phyloP scores from a whole-genome alignment of 2,797 vertebrate species.

The Bufotes viridis region DNA sequence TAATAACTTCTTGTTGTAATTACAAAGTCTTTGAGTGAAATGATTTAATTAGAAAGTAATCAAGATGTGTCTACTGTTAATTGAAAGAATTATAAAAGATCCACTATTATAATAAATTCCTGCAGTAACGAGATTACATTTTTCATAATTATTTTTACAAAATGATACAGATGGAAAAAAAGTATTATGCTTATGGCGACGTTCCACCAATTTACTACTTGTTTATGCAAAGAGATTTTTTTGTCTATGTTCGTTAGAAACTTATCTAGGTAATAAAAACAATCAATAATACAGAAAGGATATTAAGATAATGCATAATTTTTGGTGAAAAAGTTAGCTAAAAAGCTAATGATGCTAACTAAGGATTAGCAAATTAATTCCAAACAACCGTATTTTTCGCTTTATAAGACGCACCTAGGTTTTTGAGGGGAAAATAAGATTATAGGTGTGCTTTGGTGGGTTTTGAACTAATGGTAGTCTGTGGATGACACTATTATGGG shows the following conservation, averaged over 20 bases:
- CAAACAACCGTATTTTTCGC: no score
- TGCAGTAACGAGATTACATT: conserved; percentile 79
- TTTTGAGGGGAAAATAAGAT: no score
- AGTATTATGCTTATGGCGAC: conserved; percentile 61
- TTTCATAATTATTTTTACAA: conserved; percentile 79
- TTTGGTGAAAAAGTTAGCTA: no score
- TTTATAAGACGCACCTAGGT: no score
- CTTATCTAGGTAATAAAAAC: neutral
- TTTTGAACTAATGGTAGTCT: no score
- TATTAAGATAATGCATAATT: no score
- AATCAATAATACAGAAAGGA: no score
- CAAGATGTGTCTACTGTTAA: conserved; percentile 84
- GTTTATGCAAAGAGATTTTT: conserved; percentile 33
- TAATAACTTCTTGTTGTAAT: conserved; percentile 86
- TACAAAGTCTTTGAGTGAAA: conserved; percentile 83
- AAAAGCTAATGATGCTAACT: no score
- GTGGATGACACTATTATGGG: no score
- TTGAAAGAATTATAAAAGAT: conserved; percentile 86
- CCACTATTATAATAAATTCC: conserved; percentile 84
- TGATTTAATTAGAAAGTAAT: conserved; percentile 87
- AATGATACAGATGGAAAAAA: conserved; percentile 68
- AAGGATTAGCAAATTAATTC: no score
- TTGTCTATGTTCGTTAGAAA: neutral
- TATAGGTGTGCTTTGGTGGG: no score
- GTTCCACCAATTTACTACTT: conserved; percentile 33